phyloP scores from a whole-genome alignment of 2,113 vertebrate species.

The Saimiri boliviensis region DNA sequence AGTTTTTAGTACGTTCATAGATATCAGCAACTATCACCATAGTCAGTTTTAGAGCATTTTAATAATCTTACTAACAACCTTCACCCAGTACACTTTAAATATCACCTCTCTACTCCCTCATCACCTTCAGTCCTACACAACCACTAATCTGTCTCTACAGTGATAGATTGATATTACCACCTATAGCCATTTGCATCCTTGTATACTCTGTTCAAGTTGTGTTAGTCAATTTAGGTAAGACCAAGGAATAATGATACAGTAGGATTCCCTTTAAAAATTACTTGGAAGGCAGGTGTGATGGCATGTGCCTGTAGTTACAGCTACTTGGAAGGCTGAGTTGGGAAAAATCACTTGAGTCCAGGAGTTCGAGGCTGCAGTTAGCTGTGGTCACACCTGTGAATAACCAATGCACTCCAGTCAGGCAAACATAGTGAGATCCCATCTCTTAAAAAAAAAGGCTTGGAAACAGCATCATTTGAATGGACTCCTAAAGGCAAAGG shows the following conservation, averaged over 20 bases:
- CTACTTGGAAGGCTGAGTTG: neutral
- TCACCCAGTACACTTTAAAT: neutral
- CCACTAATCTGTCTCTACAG: neutral
- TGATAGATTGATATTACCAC: neutral
- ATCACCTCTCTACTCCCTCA: neutral
- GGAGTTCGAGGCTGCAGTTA: neutral
- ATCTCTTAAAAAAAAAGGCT: neutral
- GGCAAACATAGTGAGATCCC: neutral
- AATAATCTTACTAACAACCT: neutral
- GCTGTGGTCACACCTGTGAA: neutral
- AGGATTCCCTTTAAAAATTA: neutral
- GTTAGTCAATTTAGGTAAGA: neutral
- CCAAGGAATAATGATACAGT: neutral
- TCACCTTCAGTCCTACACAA: neutral
- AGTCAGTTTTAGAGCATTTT: neutral
- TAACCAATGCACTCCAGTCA: neutral
- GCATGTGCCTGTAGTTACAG: neutral
- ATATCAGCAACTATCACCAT: neutral
- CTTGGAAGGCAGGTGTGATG: neutral
- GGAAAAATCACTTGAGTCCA: neutral
- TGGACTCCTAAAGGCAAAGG: neutral
- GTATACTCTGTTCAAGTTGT: conserved; percentile 19
- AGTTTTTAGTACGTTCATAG: neutral
- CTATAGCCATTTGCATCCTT: neutral
- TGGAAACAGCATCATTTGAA: conserved; percentile 38